Evolutionary conservation across 30 jellyfish, hydroid and myxozoan genomes (phyloP), one percentile per base, ranked within the genome.

Genomic region (Catostylus mosaicus): DNA sequence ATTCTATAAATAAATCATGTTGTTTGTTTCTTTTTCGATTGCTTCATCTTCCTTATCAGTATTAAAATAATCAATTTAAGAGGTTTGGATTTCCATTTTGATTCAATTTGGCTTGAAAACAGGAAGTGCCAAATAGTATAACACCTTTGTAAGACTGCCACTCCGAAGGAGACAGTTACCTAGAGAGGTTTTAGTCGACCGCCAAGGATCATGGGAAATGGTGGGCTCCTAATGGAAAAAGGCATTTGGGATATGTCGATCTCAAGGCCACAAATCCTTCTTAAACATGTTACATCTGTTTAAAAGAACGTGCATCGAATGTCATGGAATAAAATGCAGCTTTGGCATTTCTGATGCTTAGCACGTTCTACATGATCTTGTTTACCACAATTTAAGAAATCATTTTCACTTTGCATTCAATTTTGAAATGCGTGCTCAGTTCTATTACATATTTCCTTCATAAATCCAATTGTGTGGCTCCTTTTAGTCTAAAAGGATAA

Each of bases 381-480:
- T 59, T 59, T 59, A 59, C 71, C 12, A 4, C 71, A 22, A 59
- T 23, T n/a, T 9, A 18, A 19, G 11, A 27, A 4, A 59, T 23
- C 11, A 36, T 1, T 59, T 20, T 59, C 71, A 6, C 2, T 36
- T 12, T 2, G 36, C 71, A 59, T 59, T 59, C 71, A 59, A 27
- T 9, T 27, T 19, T 24, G 7, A 1, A 59, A 59, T 59, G 11
- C 38, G n/a, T 59, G 18, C 63, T 10, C 20, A 27, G 71, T 59
- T 22, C n/a, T 23, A 1, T 19, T 26, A 12, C n/a, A 59, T 52
- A 11, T 59, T 59, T 59, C 19, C 71, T 59, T 3, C 19, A 27
- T 24, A 59, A 16, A 59, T 59, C 71, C 71, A 59, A 59, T 59
- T 59, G 71, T 59, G 4, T 59, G 2, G 71, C 38, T 24, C 38